Evolutionary conservation across 2,797 vertebrate genomes (phyloP), one percentile per base, ranked within the genome.

Genomic region (Melopsittacus undulatus): DNA sequence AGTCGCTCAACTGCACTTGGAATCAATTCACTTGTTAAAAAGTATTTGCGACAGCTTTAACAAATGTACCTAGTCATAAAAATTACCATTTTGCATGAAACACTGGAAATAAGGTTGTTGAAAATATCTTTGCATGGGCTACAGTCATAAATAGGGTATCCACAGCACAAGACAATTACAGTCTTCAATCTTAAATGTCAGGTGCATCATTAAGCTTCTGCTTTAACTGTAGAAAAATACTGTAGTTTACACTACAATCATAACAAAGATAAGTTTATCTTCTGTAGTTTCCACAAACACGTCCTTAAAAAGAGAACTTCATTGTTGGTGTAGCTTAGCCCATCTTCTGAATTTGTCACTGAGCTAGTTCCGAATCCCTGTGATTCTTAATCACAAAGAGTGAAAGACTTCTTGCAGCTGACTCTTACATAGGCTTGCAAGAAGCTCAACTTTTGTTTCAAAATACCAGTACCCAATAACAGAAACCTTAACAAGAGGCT

Each of bases 1-100:
- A 77, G 74, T 90, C 92, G n/a, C 68, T 97, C 78, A 92, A 56
- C 72, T 96, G 78, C 78, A 92, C 75, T 94, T 94, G 70, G 88
- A 96, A 97, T 80, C 68, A 83, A 89, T 43, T 91, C 92, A 91
- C 62, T 91, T 93, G 27, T 72, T 94, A 83, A 87, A 84, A 94
- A 87, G 56, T 74, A 93, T 85, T 93, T 97, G 52, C 67, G 88
- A 87, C 83, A 90, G 49, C 40, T 83, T 83, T 27, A 88, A 62
- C n/a, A 95, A 90, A 86, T 72, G 34, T n/a, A 97, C 77, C 42
- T 78, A 91, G 79, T 88, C 34, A 83, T 86, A 89, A 81, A 75
- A 90, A 94, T 43, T 75, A 92, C 27, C 21, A 95, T 76, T 93
- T 90, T 95, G 52, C 77, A 67, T 57, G 40, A 88, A 95, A 89